Conservation (phyloP, 92 coral and sea anemone species). For the Isaurus tuberculatus region DNA sequence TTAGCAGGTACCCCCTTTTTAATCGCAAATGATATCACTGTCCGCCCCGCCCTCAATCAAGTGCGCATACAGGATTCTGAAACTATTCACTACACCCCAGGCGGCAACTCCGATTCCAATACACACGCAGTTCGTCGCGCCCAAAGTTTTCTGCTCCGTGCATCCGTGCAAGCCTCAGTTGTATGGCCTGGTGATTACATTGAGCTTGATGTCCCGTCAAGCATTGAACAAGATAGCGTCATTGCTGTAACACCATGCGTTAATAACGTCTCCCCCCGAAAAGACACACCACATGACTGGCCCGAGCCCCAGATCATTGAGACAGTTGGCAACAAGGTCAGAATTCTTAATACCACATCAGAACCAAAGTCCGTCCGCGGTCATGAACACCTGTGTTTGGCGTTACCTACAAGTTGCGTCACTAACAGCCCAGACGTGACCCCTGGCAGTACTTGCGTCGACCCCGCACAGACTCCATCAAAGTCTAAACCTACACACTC, state of each 20-base stretch:
- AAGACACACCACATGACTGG: conserved; percentile 35
- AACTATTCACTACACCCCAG: conserved; percentile 35
- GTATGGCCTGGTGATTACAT: conserved; percentile 71
- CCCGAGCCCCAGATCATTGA: conserved; percentile 66
- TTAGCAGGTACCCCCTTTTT: conserved; percentile 71
- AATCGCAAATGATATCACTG: conserved; percentile 59
- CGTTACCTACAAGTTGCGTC: no score
- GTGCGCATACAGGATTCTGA: conserved; percentile 60
- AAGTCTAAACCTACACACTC: no score
- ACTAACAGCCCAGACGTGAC: no score
- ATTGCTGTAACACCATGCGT: conserved; percentile 60
- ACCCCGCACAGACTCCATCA: no score
- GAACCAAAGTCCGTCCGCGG: no score
- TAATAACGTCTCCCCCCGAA: conserved; percentile 44
- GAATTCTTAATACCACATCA: no score
- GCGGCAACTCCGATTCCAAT: background rate
- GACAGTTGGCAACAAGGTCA: no score
- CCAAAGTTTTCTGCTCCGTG: conserved; percentile 44
- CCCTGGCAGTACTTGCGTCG: no score
- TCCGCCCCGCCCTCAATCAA: conserved; percentile 63
- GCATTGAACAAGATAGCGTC: conserved; percentile 46
- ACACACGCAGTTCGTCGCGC: conserved; percentile 46
- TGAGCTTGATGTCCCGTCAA: conserved; percentile 64
- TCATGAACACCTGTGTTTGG: no score
- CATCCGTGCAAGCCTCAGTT: conserved; percentile 57